Conservation (phyloP, 2,888 invertebrate species). For the Ophioninae sp. region DNA sequence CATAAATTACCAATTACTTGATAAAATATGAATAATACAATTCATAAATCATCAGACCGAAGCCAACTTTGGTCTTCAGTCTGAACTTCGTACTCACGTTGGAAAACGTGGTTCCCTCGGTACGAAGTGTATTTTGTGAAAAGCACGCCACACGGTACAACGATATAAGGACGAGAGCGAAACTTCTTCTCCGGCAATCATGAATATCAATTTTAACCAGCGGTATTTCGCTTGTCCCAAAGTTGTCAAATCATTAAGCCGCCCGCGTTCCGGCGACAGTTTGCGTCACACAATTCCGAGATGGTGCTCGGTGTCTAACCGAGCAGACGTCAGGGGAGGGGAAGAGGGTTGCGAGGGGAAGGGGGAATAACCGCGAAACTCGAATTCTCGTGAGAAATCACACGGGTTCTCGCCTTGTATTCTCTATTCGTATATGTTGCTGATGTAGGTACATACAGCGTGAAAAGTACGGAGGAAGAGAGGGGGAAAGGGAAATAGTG, state of each 20-base stretch:
- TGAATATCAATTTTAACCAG: constrained; percentile 16
- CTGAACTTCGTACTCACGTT: background rate
- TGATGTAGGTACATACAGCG: background rate
- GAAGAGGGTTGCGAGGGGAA: constrained; percentile 26
- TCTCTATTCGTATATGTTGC: background rate
- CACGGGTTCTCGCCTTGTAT: constrained; percentile 40
- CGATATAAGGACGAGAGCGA: background rate
- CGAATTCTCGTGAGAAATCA: constrained; percentile 68
- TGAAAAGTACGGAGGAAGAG: background rate
- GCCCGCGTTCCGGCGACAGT: constrained; percentile 27
- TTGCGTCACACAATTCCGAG: constrained; percentile 12
- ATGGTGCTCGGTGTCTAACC: constrained; percentile 11
- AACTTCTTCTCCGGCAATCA: background rate
- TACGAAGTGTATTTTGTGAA: background rate
- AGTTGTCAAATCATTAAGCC: constrained; percentile 51
- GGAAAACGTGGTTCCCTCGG: background rate
- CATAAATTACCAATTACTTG: too few species aligned
- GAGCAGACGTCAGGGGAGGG: constrained; percentile 25
- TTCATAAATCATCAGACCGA: too few species aligned
- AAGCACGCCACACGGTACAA: background rate
- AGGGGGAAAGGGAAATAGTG: background rate
- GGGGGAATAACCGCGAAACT: constrained; percentile 63
- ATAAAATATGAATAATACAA: too few species aligned
- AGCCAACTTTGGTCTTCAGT: background rate
- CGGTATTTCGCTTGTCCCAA: constrained; percentile 27